These are phyloP conservation scores for Zaprionus africanus DNA, from an alignment of 1,140 invertebrate genomes.

Conservation along the genomic window DNA sequence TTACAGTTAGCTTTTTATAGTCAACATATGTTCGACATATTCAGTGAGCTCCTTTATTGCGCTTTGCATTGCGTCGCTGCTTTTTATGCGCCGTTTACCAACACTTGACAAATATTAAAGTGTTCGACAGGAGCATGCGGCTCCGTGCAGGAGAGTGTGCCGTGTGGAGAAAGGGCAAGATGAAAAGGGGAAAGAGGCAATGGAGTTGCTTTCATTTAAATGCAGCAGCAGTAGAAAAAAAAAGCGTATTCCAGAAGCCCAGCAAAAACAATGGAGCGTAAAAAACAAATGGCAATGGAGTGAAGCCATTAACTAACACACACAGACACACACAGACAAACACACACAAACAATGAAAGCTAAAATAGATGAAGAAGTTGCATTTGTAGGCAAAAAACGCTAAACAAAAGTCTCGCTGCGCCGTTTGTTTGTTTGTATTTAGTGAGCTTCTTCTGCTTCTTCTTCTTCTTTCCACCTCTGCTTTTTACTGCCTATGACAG, in stretches of 20 bases:
- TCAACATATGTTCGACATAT: slow-evolving; percentile 72
- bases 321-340: slow-evolving; percentile 28
- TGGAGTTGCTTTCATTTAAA: slow-evolving; percentile 30
- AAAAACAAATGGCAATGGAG: slow-evolving; percentile 68
- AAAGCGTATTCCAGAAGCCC: slow-evolving; percentile 36
- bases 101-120: slow-evolving; percentile 53
- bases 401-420: slow-evolving; percentile 53
- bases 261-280: slow-evolving; percentile 63
- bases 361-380: slow-evolving; percentile 69
- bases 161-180: too few relatives aligned
- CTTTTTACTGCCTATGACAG: slow-evolving; percentile 34
- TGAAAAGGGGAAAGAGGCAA: not conserved
- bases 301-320: slow-evolving; percentile 73
- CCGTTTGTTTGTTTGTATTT: slow-evolving; percentile 21
- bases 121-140: slow-evolving; percentile 9
- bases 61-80: slow-evolving; percentile 31
- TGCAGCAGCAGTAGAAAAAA: slow-evolving; percentile 25
- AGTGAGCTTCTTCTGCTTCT: slow-evolving; percentile 11
- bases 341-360: slow-evolving; percentile 45
- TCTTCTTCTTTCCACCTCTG: not conserved
- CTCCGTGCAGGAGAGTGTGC: not conserved
- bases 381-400: slow-evolving; percentile 22
- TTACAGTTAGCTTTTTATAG: slow-evolving; percentile 72
- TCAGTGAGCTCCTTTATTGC: slow-evolving; percentile 56
- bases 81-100: slow-evolving; percentile 58